A percentile compares a stretch with the other conserved stretches of the same genome.
Conservation (phyloP, 2,113 vertebrate species). For the Podocnemis expansa region DNA sequence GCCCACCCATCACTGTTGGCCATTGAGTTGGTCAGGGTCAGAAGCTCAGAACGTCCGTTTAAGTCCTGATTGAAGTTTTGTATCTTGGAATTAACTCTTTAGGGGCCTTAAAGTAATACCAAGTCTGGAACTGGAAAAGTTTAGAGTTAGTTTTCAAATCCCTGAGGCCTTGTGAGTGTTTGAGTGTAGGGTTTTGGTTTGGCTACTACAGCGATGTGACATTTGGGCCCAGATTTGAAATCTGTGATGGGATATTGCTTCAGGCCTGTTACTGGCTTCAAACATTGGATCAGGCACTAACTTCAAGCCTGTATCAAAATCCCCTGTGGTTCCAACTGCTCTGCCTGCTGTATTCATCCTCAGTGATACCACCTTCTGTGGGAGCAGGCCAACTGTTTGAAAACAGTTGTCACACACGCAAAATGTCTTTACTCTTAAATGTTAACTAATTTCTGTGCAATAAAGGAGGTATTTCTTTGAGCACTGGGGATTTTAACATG, state of each 20-base stretch:
- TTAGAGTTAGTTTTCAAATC: neutral
- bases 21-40: neutral
- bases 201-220: rapidly evolving
- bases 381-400: neutral
- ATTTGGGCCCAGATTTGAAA: constrained; percentile 27
- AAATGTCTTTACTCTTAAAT: neutral
- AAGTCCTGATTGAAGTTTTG: neutral
- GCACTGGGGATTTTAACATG: neutral
- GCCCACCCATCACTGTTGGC: rapidly evolving
- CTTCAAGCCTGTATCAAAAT: neutral
- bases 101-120: neutral
- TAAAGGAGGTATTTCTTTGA: neutral
- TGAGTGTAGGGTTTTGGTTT: neutral
- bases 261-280: neutral
- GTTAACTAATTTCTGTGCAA: neutral
- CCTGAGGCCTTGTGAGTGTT: neutral
- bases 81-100: neutral
- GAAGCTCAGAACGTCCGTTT: neutral
- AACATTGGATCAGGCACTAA: neutral
- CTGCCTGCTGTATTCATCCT: neutral
- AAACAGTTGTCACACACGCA: neutral
- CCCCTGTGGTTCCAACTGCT: neutral
- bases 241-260: neutral
- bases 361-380: neutral
- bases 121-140: neutral